Percentiles rank a stretch among this genome's conserved stretches.
Evolutionary conservation across 2,113 vertebrate species (phyloP).

Genomic region (Mirza zaza): DNA sequence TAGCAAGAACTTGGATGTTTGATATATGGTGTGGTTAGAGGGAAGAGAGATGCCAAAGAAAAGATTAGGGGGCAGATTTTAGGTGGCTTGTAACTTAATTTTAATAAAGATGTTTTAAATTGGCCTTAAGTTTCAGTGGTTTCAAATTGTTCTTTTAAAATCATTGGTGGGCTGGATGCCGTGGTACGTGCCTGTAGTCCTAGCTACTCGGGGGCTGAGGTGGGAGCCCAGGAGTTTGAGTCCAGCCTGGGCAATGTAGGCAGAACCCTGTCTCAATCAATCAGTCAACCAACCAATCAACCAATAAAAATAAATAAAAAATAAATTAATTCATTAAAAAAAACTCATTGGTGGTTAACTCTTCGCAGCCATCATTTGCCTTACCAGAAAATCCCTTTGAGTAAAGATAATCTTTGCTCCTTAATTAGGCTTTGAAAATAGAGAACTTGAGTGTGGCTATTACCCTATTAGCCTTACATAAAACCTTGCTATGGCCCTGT

Average conservation of each 20-base stretch:
- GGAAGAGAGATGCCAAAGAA: background rate
- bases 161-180: background rate
- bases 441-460: background rate
- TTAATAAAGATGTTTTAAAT: background rate
- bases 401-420: background rate
- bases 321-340: background rate
- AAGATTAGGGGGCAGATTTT: background rate
- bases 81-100: constrained; percentile 1
- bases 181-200: background rate
- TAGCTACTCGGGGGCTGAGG: background rate
- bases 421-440: constrained; percentile 19
- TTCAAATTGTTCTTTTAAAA: background rate
- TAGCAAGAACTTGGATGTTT: constrained; percentile 6
- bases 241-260: background rate
- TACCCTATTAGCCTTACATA: background rate
- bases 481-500: background rate
- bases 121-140: background rate
- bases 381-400: background rate
- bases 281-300: no score
- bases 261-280: background rate
- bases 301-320: background rate
- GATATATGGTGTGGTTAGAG: background rate
- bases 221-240: background rate
- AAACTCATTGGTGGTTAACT: background rate
- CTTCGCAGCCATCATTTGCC: background rate